Base-by-base conservation (phyloP, 2,113 vertebrate species). In the Ibidorhyncha struthersii region DNA sequence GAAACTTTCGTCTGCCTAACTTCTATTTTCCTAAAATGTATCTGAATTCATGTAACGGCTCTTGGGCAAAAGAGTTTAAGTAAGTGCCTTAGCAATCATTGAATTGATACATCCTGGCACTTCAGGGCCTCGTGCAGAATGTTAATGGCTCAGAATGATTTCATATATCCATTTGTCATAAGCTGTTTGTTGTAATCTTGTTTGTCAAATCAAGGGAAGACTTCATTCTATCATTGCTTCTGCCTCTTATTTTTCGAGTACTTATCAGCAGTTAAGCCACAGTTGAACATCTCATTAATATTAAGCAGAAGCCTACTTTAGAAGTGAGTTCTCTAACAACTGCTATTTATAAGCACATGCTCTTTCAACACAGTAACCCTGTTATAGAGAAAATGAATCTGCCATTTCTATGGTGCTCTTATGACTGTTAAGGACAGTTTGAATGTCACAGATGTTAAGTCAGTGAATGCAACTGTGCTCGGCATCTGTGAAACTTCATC, bases 41-140 rank as follows among this genome's bases (percentile, higher is more conserved):
- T 76, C 90, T 78, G 83, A 80, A 67, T 93, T 74, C 30, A 78
- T 91, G 52, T 70, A 96, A 73, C 47, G 34, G 38, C 47, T 80
- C 91, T 90, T 3, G 49, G 81, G 93, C 89, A 90, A 45, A 82
- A 79, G 94, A 94, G 88, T 88, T 90, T 67, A 76, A 90, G 93
- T 83, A 97, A 98, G 98, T 98, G 98, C 98, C 98, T 98, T 98
- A 97, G 80, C 3, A 90, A 88, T 88, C 94, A 92, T 56, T 40
- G 67, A 84, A 29, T 45, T 90, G 90, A 66, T 71, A 53, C 20
- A 71, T 76, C 41, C 40, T 86, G 62, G 86, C 91, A 86, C 93
- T 96, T 62, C 45, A 67, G 69, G 79, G 92, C 97, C 90, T 86
- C 13, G 11, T 90, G 79, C n/a, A 94, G 91, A 93, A 77, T 79